These are phyloP conservation scores for Chelmon rostratus DNA, from an alignment of 2,797 vertebrate species.

Conservation along the genomic window DNA sequence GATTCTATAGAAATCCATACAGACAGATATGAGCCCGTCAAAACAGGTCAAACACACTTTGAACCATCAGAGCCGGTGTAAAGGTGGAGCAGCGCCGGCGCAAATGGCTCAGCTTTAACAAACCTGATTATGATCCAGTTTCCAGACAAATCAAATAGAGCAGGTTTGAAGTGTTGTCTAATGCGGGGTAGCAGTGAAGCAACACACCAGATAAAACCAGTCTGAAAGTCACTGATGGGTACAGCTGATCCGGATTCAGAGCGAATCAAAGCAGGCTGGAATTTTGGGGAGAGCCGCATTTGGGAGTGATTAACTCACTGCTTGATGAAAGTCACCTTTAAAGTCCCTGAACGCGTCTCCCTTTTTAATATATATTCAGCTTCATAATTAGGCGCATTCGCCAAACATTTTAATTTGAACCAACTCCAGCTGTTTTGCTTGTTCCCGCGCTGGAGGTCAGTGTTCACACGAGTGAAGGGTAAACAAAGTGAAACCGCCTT, in stretches of 20 bases:
- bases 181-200: background rate
- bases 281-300: background rate
- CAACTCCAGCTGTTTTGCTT: background rate
- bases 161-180: background rate
- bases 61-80: background rate
- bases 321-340: background rate
- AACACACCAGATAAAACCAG: background rate
- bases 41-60: background rate
- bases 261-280: background rate
- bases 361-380: background rate
- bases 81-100: background rate
- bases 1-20: slow-evolving; percentile 32
- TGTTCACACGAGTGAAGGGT: background rate
- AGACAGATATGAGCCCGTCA: slow-evolving; percentile 15
- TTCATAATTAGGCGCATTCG: background rate
- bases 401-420: background rate
- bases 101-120: background rate
- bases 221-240: background rate
- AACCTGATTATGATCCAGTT: background rate
- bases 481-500: background rate
- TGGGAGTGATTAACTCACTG: background rate
- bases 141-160: background rate
- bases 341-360: background rate
- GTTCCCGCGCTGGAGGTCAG: background rate
- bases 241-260: background rate